Base-by-base conservation (phyloP, 2,888 invertebrate species). In the Entomobrya proxima region DNA sequence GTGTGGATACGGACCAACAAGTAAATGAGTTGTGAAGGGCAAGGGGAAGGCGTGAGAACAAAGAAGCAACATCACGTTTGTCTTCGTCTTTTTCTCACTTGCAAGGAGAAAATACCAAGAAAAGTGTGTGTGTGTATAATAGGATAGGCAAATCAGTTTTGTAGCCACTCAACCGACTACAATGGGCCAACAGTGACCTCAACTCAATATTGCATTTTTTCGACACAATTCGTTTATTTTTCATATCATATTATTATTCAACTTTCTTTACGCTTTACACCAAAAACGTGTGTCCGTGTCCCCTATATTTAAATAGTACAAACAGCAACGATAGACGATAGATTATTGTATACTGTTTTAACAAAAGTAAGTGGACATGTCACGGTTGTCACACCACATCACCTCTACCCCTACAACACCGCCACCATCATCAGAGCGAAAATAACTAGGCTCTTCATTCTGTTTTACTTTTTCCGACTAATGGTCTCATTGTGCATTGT, bases 31-130 rank as follows among this genome's bases (percentile, higher is more conserved):
- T 78, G 78, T 85, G 76, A 85, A 78, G 85, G 78, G 84, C 84
- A 78, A 84, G 77, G 77, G 85, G 77, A 84, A 84, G 84, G 78
- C 85, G 85, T 85, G 85, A 85, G 85, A 85, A 81, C 72, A 81
- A 85, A 85, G 78, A 78, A 67, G 72, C 75, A 75, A 75, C 75
- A 74, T 74, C 74, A 74, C 74, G 74, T 74, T 30, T 82, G 74
- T 81, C 81, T 81, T 37, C n/a, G 37, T 50, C 79, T 79, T 79
- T 79, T 30, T 79, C 52, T 44, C 69, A 52, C 74, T n/a, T 74
- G 15, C 52, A 52, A 82, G 11, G 67, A 69, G 61, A 44, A 74
- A 15, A 37, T 37, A 69, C 52, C 40, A 32, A 18, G 67, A 64
- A 77, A 77, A 64, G 52, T 37, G 11, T 69, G 15, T 67, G 47